These are phyloP conservation scores for Marronus borbonicus DNA, from an alignment of 2,888 invertebrate species.

Conservation along the genomic window DNA sequence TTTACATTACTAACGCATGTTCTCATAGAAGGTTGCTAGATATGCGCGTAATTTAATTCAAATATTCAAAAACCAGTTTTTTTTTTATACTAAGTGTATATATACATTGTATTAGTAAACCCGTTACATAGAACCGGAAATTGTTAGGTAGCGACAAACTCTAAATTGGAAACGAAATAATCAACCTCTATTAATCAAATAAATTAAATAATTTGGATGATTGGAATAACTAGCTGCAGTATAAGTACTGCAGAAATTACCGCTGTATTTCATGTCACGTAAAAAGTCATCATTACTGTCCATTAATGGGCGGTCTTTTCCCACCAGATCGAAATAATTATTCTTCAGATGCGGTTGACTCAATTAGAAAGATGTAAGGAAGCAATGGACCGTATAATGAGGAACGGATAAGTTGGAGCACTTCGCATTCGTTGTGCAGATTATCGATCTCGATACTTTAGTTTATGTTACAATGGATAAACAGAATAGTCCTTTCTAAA, in stretches of 20 bases:
- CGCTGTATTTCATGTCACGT: neutral
- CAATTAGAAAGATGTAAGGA: slow-evolving; percentile 16
- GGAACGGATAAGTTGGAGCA: neutral
- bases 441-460: no score
- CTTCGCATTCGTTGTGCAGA: no score
- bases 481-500: no score
- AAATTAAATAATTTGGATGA: neutral
- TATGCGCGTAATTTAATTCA: no score
- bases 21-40: no score
- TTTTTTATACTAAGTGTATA: no score
- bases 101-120: neutral
- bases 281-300: neutral
- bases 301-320: neutral
- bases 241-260: neutral
- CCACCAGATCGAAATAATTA: slow-evolving; percentile 15
- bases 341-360: slow-evolving; percentile 12
- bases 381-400: slow-evolving; percentile 24
- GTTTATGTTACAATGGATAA: no score
- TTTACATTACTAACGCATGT: no score
- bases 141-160: neutral
- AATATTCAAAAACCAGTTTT: no score
- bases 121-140: slow-evolving; percentile 1
- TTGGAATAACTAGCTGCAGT: neutral
- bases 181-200: neutral
- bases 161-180: neutral